These are phyloP conservation scores for Bothrops alternatus DNA, from an alignment of 2,797 vertebrate species.

Conservation along the genomic window DNA sequence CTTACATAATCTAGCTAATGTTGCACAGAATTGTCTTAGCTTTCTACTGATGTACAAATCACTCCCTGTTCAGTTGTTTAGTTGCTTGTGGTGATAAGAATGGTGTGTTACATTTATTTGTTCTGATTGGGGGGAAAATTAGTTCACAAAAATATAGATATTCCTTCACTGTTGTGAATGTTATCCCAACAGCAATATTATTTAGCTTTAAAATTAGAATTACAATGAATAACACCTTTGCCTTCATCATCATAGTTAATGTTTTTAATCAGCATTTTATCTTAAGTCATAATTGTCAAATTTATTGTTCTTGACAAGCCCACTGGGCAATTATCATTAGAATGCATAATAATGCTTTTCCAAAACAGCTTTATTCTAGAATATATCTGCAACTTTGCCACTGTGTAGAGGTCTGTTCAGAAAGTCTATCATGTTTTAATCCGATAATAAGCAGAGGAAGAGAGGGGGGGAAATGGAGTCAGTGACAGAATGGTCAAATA, in stretches of 20 bases:
- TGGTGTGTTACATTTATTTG: neutral
- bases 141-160: neutral
- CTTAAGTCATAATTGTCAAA: neutral
- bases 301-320: neutral
- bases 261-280: neutral
- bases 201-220: neutral
- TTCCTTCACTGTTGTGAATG: neutral
- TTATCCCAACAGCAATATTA: neutral
- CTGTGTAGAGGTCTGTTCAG: neutral
- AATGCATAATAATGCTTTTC: neutral
- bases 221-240: neutral
- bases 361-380: neutral
- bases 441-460: neutral
- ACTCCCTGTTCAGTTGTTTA: neutral
- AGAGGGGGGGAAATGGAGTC: neutral
- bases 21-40: neutral
- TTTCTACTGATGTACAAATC: neutral
- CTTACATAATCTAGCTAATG: neutral
- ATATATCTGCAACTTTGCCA: neutral
- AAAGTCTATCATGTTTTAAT: neutral
- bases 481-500: neutral
- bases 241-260: neutral
- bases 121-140: neutral
- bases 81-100: neutral
- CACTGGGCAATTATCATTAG: neutral